Evolutionary conservation across 2,888 invertebrate genomes (phyloP).

Genomic region (Pogonocherus hispidulus): DNA sequence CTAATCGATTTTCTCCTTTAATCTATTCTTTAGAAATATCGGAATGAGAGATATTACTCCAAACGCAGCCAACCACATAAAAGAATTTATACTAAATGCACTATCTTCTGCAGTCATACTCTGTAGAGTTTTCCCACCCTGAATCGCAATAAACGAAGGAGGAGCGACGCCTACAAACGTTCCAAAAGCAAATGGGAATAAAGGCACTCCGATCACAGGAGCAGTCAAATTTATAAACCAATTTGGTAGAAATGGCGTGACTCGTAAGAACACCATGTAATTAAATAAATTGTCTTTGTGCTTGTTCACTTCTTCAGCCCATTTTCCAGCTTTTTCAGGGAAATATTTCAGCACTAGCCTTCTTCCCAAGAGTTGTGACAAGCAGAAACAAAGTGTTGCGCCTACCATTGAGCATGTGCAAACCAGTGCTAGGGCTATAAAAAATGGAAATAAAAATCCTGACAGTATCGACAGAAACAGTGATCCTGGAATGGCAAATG

Average conservation of each 20-base stretch:
- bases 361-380: constrained; percentile 92
- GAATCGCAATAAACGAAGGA: constrained; percentile 97
- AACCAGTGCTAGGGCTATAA: constrained; percentile 87
- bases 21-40: constrained; percentile 85
- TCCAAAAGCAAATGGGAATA: constrained; percentile 92
- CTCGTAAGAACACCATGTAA: constrained; percentile 96
- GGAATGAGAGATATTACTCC: constrained; percentile 90
- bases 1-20: constrained; percentile 83
- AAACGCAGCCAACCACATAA: constrained; percentile 82
- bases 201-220: constrained; percentile 96
- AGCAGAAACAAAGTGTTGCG: constrained; percentile 93
- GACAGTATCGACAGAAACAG: constrained; percentile 97
- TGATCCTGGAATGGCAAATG: constrained; percentile 99
- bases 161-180: constrained; percentile 98
- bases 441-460: constrained; percentile 96
- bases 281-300: constrained; percentile 92
- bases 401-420: constrained; percentile 96
- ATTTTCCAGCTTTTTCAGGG: constrained; percentile 87
- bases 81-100: constrained; percentile 90
- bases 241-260: constrained; percentile 98
- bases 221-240: constrained; percentile 99
- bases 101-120: constrained; percentile 90
- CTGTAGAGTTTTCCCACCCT: constrained; percentile 96
- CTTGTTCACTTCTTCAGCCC: constrained; percentile 87
- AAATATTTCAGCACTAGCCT: constrained; percentile 80